Conservation (phyloP, 1,140 invertebrate species). For the Drosophila kurseongensis region DNA sequence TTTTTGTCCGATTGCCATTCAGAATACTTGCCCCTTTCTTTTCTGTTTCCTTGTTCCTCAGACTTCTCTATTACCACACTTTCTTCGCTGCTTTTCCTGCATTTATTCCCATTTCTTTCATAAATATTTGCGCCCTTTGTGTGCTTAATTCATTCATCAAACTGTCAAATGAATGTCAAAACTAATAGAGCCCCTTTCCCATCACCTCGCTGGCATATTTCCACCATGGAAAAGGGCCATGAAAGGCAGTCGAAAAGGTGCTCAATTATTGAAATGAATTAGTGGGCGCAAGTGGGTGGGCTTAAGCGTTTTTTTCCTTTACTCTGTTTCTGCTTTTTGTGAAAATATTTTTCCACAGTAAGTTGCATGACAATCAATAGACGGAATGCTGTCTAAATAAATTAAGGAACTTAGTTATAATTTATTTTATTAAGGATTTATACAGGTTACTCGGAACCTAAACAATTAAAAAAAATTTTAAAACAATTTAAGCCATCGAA, state of each 20-base stretch:
- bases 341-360: slow-evolving; percentile 4
- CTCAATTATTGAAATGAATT: slow-evolving; percentile 62
- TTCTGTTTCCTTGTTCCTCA: slow-evolving; percentile 33
- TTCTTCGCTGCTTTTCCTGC: slow-evolving; percentile 5
- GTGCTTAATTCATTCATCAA: slow-evolving; percentile 62
- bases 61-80: slow-evolving; percentile 7
- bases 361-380: slow-evolving; percentile 2
- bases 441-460: too few species aligned
- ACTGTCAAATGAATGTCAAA: slow-evolving; percentile 66
- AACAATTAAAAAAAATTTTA: too few species aligned
- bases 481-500: too few species aligned
- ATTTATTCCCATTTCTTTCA: slow-evolving; percentile 33
- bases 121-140: slow-evolving; percentile 50
- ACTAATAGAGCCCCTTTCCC: slow-evolving; percentile 31
- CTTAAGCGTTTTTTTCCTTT: slow-evolving; percentile 21
- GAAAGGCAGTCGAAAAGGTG: slow-evolving; percentile 33
- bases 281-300: slow-evolving; percentile 20
- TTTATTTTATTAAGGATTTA: not conserved
- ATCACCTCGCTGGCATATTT: not conserved
- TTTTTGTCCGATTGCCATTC: slow-evolving; percentile 1
- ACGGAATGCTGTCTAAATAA: slow-evolving; percentile 1
- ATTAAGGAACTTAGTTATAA: not conserved
- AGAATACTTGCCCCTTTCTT: slow-evolving; percentile 14
- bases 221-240: slow-evolving; percentile 13
- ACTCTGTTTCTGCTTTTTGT: not conserved